Evolutionary conservation across 2,888 invertebrate species (phyloP), one percentile per base, ranked within the genome.

Genomic region (Leucozona laternaria): DNA sequence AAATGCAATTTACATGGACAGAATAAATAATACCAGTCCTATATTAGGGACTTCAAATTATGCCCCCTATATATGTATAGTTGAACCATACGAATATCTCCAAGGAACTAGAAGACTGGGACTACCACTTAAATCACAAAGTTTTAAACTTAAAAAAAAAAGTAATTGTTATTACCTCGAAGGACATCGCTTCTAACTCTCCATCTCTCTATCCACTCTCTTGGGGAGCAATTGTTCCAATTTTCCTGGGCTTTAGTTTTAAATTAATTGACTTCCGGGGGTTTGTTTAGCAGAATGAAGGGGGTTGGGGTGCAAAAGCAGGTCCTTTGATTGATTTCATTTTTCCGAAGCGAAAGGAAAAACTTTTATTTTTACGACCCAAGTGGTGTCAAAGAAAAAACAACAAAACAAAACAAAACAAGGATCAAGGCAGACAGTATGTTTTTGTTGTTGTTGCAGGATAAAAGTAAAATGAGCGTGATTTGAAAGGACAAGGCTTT

Each of bases 241-340:
- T 78, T 78, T 81, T 68, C 62, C 37, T 64, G 11, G 50, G 81
- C 81, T 75, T 81, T 79, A 75, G 82, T 75, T 82, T 82, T 57
- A 79, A 82, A 81, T 79, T 86, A 86, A 86, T 82, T 79, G 82
- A 75, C 78, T 86, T 75, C 75, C 71, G 58, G 50, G 7, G n/a
- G 11, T 37, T 40, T 31, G 55, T 28, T 28, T 71, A 40, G n/a
- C 8, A 34, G 2, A 40, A 48, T 25, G n/a, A 6, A 10, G 5
- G 53, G 43, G 4, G 37, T 0, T 15, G n/a, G 43, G 8, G 15
- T 7, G 25, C 25, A 25, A 15, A 34, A 28, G 28, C 4, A 43
- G 20, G 50, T 22, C 48, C 50, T 60, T 62, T 81, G 71, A 85
- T 85, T 85, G 85, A 85, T 81, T 85, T 81, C 55, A 68, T 31